phyloP scores from a whole-genome alignment of 2,797 vertebrate genomes.

The Esox masquinongy region DNA sequence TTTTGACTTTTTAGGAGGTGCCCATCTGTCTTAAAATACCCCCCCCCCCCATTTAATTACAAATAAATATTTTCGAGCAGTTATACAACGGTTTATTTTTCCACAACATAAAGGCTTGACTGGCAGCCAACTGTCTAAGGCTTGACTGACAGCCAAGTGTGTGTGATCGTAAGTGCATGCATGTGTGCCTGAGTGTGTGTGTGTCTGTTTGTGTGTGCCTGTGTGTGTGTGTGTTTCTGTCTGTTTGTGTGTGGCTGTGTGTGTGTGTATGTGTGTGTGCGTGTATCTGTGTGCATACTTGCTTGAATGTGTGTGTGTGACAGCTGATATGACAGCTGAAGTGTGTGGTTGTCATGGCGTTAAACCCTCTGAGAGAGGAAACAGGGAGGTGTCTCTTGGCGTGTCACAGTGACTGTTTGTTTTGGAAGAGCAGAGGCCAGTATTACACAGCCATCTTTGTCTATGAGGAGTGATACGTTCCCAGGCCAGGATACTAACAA shows the following conservation, averaged over 20 bases:
- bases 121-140: conserved; percentile 41
- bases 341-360: not conserved
- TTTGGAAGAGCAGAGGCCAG: not conserved
- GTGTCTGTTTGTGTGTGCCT: not conserved
- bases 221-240: not conserved
- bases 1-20: not conserved
- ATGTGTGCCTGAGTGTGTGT: not conserved
- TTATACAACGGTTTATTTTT: not conserved
- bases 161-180: conserved; percentile 32
- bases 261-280: not conserved
- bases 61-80: not conserved
- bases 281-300: not conserved
- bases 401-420: not conserved
- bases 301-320: not conserved
- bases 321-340: not conserved
- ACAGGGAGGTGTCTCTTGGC: not conserved
- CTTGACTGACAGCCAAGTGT: conserved; percentile 33
- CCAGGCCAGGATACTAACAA: not conserved
- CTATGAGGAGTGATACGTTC: not conserved
- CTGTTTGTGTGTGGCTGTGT: not conserved
- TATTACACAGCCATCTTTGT: not conserved
- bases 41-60: too few species aligned
- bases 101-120: conserved; percentile 48
- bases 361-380: not conserved
- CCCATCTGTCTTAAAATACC: too few species aligned